These are phyloP conservation scores for rat (Rattus norvegicus) DNA, from an alignment of 2,113 vertebrate genomes.

Conservation along the genomic window GRCr8 NC_086039.1:113778501-113779000, in stretches of 20 bases:
- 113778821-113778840: not conserved
- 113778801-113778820: conserved; percentile 12
- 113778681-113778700: conserved; percentile 37
- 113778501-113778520: not conserved
- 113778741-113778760: conserved; percentile 29
- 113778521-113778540: not conserved
- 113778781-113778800: conserved; percentile 14
- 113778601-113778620: conserved; percentile 37
- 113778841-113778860: conserved; percentile 39
- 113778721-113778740: conserved; percentile 47
- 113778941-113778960: conserved; percentile 14
- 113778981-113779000: conserved; percentile 68
- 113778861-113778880: conserved; percentile 57
- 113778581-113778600: too few species aligned
- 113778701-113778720: conserved; percentile 56
- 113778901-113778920: conserved; percentile 42
- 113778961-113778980: conserved; percentile 70
- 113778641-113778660: conserved; percentile 62
- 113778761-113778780: conserved; percentile 55
- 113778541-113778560: too few species aligned
- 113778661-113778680: conserved; percentile 61
- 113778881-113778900: conserved; percentile 66
- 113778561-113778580: not conserved
- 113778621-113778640: conserved; percentile 53
- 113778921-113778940: conserved; percentile 55